Base-by-base conservation (phyloP, 2,888 invertebrate genomes). In the Philaethria dido region DNA sequence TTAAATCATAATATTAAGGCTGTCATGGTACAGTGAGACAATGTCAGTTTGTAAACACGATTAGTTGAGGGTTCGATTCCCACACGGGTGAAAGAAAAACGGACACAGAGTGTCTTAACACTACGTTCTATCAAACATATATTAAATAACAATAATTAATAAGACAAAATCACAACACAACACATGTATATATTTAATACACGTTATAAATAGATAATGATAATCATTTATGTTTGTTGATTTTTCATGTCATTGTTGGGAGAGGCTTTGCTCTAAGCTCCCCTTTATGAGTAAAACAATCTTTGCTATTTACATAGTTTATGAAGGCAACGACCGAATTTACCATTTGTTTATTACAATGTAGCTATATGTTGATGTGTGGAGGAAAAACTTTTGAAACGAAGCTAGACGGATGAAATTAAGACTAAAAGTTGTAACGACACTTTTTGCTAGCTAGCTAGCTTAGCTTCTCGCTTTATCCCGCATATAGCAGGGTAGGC, bases 271-370 rank as follows among this genome's bases (percentile, higher is more conserved):
- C 9, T n/a, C 20, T 33, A 5, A 33, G 45, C 20, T 59, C 14
- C 6, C 13, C 33, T 36, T 59, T 52, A 50, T 14, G 33, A 16
- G 0, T 57, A 33, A 22, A 25, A n/a, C 42, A 42, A 25, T 57
- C 22, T 22, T n/a, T 14, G 9, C 14, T 57, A 25, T 57, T 47
- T 11, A 29, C 14, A 33, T 29, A 6, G 2, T 45, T 50, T 22
- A 25, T 16, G 36, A 44, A 52, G 67, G 42, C 67, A 67, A 67
- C 62, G 67, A 67, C 67, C 67, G 63, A 25, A 45, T 50, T 52
- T 52, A 36, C 36, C 63, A 63, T 59, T 61, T 18, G 42, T 45
- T 44, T 42, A 45, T 60, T 18, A 18, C 16, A 45, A 52, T 16
- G 18, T 52, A 33, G 11, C n/a, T n/a, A n/a, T n/a, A n/a, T n/a